These are phyloP conservation scores for Lampropteryx suffumata DNA, from an alignment of 2,888 invertebrate species.

Conservation along the genomic window DNA sequence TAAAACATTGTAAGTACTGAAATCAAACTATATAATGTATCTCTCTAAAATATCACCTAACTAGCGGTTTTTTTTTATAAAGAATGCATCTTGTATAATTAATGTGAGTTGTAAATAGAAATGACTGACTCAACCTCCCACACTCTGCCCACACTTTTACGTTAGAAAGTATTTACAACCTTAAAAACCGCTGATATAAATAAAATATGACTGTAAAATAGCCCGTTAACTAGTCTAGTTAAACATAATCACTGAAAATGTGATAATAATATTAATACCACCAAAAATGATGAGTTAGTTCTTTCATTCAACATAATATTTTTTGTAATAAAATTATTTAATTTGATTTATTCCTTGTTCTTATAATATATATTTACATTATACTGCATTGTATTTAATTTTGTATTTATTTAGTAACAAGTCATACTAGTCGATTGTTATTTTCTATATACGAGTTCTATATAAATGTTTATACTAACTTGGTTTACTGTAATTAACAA, in stretches of 20 bases:
- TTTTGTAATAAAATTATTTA: neutral
- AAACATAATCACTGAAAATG: conserved; percentile 58
- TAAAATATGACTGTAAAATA: conserved; percentile 42
- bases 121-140: neutral
- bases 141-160: conserved; percentile 1
- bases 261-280: conserved; percentile 51
- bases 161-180: neutral
- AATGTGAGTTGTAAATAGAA: neutral
- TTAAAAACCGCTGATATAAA: conserved; percentile 19
- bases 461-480: too few species aligned
- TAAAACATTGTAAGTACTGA: conserved; percentile 22
- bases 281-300: conserved; percentile 13
- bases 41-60: conserved; percentile 5
- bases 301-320: conserved; percentile 10
- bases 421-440: too few species aligned
- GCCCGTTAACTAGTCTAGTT: conserved; percentile 46
- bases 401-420: too few species aligned
- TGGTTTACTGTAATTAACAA: too few species aligned
- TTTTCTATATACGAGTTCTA: too few species aligned
- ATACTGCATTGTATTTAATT: too few species aligned
- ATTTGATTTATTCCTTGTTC: conserved; percentile 1
- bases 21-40: conserved; percentile 15
- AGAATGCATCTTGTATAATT: neutral
- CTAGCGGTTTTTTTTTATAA: conserved; percentile 17
- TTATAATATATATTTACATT: too few species aligned